Evolutionary conservation across 2,888 invertebrate genomes (phyloP), one percentile per base, ranked within the genome.

Genomic region (Acanthosepion esculentum): DNA sequence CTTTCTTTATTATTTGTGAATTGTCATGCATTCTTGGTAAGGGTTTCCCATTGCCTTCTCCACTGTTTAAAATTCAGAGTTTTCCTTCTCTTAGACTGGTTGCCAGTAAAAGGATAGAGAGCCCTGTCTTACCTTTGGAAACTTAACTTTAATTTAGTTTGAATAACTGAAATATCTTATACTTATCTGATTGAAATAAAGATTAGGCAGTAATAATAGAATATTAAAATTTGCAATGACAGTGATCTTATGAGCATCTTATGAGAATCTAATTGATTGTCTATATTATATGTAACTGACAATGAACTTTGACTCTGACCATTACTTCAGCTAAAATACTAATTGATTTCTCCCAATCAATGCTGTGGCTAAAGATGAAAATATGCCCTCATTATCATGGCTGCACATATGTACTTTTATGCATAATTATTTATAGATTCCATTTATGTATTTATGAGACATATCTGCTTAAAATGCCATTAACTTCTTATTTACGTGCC

Each of bases 361-460:
- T 78, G n/a, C 23, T n/a, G n/a, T 78, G 78, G 78, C 78, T 15
- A 78, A 33, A 78, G n/a, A 78, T 78, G 78, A 78, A 78, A 78
- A 78, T 78, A 78, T 78, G n/a, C 33, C 78, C 78, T 78, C 78
- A 33, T 78, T 78, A 78, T n/a, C n/a, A 78, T 78, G n/a, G n/a
- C 78, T 78, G 78, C 10, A 78, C 12, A n/a, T 33, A 78, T 78
- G 78, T 78, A 78, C 78, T 78, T 78, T 78, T 78, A 78, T n/a
- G n/a, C n/a, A 78, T 18, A n/a, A 78, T 78, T 78, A 78, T 78
- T 78, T 78, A 78, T 78, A 78, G 10, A 78, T 78, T 12, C 78
- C 15, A 78, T n/a, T 78, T 78, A 78, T 41, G 41, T 41, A 41
- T 78, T n/a, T 78, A n/a, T 23, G 12, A 5, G 10, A 78, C n/a